phyloP scores from a whole-genome alignment of 2,113 vertebrate species.

The Tragelaphus strepsiceros region DNA sequence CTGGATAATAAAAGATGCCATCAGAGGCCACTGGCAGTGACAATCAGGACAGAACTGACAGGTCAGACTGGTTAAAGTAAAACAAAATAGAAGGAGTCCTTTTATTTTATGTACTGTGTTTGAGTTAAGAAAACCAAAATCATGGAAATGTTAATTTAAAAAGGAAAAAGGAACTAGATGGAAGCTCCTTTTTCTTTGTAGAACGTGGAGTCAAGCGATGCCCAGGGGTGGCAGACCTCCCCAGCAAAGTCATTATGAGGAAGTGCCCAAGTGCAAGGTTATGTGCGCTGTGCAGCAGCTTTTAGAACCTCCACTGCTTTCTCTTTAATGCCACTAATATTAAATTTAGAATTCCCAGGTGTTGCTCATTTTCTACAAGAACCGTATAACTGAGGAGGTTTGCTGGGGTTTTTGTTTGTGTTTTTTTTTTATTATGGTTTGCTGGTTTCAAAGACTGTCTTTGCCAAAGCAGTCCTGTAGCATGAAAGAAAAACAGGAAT shows the following conservation, averaged over 20 bases:
- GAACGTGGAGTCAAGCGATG: background rate
- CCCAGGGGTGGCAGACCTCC: background rate
- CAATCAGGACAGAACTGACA: background rate
- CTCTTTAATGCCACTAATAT: background rate
- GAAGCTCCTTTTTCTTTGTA: background rate
- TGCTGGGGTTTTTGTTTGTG: background rate
- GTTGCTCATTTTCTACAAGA: background rate
- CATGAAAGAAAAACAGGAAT: background rate
- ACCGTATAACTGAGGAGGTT: background rate
- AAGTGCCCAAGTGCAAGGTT: background rate
- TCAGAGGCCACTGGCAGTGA: background rate
- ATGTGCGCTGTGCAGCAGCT: fast-evolving
- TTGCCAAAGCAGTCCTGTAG: background rate
- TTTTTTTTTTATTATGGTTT: background rate
- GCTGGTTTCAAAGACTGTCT: background rate
- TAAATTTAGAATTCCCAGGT: background rate
- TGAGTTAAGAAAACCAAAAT: background rate
- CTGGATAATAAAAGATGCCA: background rate
- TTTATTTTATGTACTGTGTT: background rate
- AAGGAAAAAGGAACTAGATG: background rate
- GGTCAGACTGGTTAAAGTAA: background rate
- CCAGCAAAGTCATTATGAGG: background rate
- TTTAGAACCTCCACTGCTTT: background rate
- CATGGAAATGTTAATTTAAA: background rate
- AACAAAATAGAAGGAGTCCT: background rate